A percentile compares a stretch with the other conserved stretches of the same genome.
phyloP scores from a whole-genome alignment of 1,140 invertebrate genomes.

The Scaptomyza montana region DNA sequence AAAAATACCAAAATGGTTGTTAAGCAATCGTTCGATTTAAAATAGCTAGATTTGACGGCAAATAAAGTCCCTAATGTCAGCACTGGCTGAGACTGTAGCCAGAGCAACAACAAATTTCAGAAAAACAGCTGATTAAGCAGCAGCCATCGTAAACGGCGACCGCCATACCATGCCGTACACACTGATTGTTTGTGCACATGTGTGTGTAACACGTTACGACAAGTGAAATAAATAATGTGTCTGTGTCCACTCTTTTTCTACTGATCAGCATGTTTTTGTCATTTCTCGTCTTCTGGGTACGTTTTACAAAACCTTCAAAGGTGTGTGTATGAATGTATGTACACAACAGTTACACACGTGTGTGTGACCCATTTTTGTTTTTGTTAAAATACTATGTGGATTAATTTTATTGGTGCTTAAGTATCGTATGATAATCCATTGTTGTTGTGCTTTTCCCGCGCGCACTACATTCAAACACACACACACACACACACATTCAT shows the following conservation, averaged over 20 bases:
- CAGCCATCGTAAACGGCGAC: slow-evolving; percentile 12
- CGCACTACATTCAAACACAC: slow-evolving; percentile 2
- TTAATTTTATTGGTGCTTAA: slow-evolving; percentile 79
- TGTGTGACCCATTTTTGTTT: slow-evolving; percentile 25
- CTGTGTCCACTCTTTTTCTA: slow-evolving; percentile 35
- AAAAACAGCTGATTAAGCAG: slow-evolving; percentile 52
- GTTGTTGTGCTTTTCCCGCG: slow-evolving; percentile 63
- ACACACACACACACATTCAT: slow-evolving; percentile 13
- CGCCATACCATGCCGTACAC: not conserved
- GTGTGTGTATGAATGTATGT: slow-evolving; percentile 3
- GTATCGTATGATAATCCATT: slow-evolving; percentile 78
- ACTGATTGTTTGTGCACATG: not conserved
- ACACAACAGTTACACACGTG: slow-evolving; percentile 19
- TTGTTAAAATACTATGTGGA: slow-evolving; percentile 60
- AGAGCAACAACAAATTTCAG: slow-evolving; percentile 31
- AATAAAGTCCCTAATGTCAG: not conserved
- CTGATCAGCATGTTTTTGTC: slow-evolving; percentile 38
- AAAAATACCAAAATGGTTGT: not conserved
- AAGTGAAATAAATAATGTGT: slow-evolving; percentile 5
- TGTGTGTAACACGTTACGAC: slow-evolving; percentile 6
- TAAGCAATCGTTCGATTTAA: not conserved
- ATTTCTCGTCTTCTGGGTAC: slow-evolving; percentile 24
- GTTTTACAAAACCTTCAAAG: slow-evolving; percentile 28
- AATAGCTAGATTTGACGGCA: not conserved
- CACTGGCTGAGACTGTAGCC: slow-evolving; percentile 14